A percentile compares a stretch with the other conserved stretches of the same genome.
Conservation (phyloP, 1,140 invertebrate species). For the Ceratina japonica region DNA sequence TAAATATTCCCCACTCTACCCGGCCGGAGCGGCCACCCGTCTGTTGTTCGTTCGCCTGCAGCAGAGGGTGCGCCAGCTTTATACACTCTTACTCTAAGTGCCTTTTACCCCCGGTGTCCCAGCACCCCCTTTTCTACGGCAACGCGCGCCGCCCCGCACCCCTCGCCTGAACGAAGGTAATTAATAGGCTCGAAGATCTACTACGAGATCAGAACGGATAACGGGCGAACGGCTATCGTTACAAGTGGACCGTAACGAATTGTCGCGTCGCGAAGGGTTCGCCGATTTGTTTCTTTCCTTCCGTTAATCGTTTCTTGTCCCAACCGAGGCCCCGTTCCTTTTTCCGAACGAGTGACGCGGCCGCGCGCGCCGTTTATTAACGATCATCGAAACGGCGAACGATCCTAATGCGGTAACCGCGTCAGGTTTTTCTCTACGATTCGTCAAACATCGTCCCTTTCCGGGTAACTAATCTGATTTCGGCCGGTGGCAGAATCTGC, state of each 20-base stretch:
- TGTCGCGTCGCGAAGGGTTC: slow-evolving; percentile 55
- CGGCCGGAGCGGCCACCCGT: slow-evolving; percentile 63
- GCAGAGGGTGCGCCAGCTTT: slow-evolving; percentile 70
- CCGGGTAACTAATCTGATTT: slow-evolving; percentile 55
- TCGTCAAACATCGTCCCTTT: slow-evolving; percentile 38
- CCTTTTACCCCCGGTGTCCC: slow-evolving; percentile 70
- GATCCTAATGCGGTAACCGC: slow-evolving; percentile 21
- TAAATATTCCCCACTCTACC: slow-evolving; percentile 78
- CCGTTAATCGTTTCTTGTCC: slow-evolving; percentile 3
- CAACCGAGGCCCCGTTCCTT: background rate
- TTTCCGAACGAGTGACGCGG: background rate
- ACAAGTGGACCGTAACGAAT: slow-evolving; percentile 71
- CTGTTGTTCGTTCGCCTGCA: slow-evolving; percentile 67
- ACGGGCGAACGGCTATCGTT: slow-evolving; percentile 58
- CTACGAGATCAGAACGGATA: slow-evolving; percentile 69
- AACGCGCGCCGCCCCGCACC: slow-evolving; percentile 17
- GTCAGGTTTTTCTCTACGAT: slow-evolving; percentile 53
- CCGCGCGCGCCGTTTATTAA: background rate
- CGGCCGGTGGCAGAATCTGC: slow-evolving; percentile 49
- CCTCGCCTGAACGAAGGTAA: slow-evolving; percentile 68
- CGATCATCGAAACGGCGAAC: slow-evolving; percentile 27
- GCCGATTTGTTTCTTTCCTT: slow-evolving; percentile 33
- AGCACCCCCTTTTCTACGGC: slow-evolving; percentile 35
- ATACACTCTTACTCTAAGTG: slow-evolving; percentile 73
- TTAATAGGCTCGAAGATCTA: slow-evolving; percentile 75